Evolutionary conservation across 2,888 invertebrate species (phyloP).

Genomic region (Phyto melanocephala): DNA sequence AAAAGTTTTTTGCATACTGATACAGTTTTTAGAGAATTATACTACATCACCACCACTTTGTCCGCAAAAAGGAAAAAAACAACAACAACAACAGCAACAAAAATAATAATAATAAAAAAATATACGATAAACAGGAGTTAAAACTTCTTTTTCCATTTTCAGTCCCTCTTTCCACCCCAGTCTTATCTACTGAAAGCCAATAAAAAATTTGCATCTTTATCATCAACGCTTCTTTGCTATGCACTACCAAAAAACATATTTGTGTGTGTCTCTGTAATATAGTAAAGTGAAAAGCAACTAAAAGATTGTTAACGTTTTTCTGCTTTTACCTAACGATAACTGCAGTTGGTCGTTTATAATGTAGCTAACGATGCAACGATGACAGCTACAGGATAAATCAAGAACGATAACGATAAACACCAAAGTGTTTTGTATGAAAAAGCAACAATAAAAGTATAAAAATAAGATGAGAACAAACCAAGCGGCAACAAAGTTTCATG

Average conservation of each 20-base stretch:
- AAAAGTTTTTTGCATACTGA: conserved; percentile 63
- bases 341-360: conserved; percentile 64
- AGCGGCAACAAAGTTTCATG: conserved; percentile 55
- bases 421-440: conserved; percentile 62
- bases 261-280: not conserved
- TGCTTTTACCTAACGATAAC: conserved; percentile 50
- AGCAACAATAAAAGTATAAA: conserved; percentile 13
- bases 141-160: conserved; percentile 29
- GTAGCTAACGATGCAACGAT: conserved; percentile 68
- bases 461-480: conserved; percentile 19
- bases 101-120: not conserved
- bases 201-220: conserved; percentile 65
- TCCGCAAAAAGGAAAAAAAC: conserved; percentile 39
- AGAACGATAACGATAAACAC: conserved; percentile 67
- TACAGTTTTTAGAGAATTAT: conserved; percentile 59
- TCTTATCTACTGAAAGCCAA: conserved; percentile 53
- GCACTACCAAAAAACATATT: not conserved
- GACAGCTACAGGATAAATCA: conserved; percentile 69
- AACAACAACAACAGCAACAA: conserved; percentile 23
- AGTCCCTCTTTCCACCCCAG: conserved; percentile 12
- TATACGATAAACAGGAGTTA: conserved; percentile 24
- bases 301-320: conserved; percentile 62
- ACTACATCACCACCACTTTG: conserved; percentile 43
- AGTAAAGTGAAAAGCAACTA: conserved; percentile 11
- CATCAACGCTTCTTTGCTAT: conserved; percentile 50